Evolutionary conservation across 2,113 vertebrate genomes (phyloP).

Genomic region (Actenoides lindsayi): DNA sequence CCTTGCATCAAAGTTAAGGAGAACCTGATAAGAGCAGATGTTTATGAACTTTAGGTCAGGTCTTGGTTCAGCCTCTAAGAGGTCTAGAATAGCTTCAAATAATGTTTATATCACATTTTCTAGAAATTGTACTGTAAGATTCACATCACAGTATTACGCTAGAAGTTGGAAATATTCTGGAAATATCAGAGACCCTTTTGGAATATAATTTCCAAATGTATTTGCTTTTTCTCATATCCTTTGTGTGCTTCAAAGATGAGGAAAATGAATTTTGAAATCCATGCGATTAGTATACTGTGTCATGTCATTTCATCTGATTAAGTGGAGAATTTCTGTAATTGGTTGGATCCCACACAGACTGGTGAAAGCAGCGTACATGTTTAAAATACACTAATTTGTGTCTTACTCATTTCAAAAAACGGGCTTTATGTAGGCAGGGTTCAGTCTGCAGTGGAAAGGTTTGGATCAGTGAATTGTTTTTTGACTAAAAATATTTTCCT

Average conservation of each 20-base stretch:
- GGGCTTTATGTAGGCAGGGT: background rate
- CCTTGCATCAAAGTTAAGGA: background rate
- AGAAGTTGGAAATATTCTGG: background rate
- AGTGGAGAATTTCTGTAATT: background rate
- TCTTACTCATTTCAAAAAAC: background rate
- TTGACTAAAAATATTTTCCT: background rate
- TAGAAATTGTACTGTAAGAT: background rate
- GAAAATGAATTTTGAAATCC: background rate
- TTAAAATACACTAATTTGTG: background rate
- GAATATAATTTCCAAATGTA: background rate
- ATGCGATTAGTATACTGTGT: background rate
- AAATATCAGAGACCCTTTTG: background rate
- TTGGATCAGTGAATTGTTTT: background rate
- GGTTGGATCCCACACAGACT: background rate
- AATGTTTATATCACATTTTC: background rate
- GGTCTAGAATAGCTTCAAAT: background rate
- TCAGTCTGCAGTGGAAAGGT: background rate
- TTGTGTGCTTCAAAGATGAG: background rate
- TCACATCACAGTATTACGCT: rapidly evolving
- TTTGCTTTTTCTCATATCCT: background rate
- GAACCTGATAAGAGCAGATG: background rate
- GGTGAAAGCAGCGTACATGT: background rate
- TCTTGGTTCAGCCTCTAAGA: background rate
- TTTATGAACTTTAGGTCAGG: background rate
- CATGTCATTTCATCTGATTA: background rate